Base-by-base conservation (phyloP, 2,113 vertebrate species). In the Malaclemys terrapin region DNA sequence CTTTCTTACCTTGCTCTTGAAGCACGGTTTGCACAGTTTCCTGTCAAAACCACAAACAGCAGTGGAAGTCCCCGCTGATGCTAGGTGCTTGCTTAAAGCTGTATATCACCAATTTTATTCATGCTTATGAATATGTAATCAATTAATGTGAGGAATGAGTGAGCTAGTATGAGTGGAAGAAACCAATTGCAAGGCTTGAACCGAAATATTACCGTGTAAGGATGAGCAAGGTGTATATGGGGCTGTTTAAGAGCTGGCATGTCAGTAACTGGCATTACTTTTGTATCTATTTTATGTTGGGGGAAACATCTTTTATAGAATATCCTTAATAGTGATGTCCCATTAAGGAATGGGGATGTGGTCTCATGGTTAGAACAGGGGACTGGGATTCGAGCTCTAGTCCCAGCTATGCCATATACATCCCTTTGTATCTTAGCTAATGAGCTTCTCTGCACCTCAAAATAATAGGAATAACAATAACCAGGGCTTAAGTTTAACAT, bases 281-380 rank as follows among this genome's bases (percentile, higher is more conserved):
- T 54, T 82, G 96, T 90, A 94, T 91, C 89, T 88, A 59, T 91
- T 93, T 54, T 75, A 22, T 54, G 0, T 75, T 96, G 84, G 54
- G 81, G 81, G 91, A 5, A 80, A 56, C 38, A 79, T 38, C 82
- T 78, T 69, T 82, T 91, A n/a, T 84, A 88, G 31, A 14, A 29
- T 19, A 12, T 85, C 4, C 14, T 65, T 5, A 0, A 2, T 75
- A 38, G 79, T 78, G 85, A 91, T 84, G 91, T 47, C 89, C 57
- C 85, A 86, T 94, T 89, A 88, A 2, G 81, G 93, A 72, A 38
- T 50, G 45, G 80, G 81, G 89, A 45, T 4, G 4, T 20, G 81
- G 56, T 35, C 52, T 89, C 35, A 22, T 95, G 88, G 89, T 96
- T 97, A 95, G 29, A 65, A 95, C 79, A 83, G 79, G 78, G 90